Percentiles rank a stretch among this genome's conserved stretches.
phyloP scores from a whole-genome alignment of 2,888 invertebrate species.

The Hoplodrina ambigua region DNA sequence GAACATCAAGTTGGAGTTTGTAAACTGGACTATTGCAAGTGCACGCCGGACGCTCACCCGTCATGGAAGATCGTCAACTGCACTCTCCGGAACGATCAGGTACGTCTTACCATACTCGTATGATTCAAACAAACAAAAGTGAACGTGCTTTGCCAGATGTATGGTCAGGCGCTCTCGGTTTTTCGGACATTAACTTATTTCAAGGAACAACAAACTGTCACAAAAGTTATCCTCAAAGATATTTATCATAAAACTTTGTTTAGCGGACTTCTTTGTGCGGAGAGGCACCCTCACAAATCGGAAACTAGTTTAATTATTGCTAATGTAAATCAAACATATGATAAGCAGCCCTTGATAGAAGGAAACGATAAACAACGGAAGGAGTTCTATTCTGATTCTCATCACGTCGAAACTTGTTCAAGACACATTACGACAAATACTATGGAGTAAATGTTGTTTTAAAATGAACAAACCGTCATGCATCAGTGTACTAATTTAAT shows the following conservation, averaged over 20 bases:
- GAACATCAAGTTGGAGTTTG: conserved; percentile 84
- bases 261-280: conserved; percentile 10
- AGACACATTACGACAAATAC: conserved; percentile 54
- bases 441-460: conserved; percentile 59
- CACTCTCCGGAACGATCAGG: conserved; percentile 91
- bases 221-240: conserved; percentile 41
- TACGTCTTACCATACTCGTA: conserved; percentile 72
- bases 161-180: conserved; percentile 54
- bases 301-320: conserved; percentile 45
- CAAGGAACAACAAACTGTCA: conserved; percentile 49
- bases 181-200: conserved; percentile 58
- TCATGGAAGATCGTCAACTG: conserved; percentile 92
- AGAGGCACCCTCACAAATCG: conserved; percentile 14
- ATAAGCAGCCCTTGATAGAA: conserved; percentile 54
- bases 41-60: conserved; percentile 89
- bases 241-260: conserved; percentile 27
- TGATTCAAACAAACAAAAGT: conserved; percentile 71
- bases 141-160: conserved; percentile 70
- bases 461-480: conserved; percentile 61
- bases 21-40: conserved; percentile 89
- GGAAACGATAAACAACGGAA: conserved; percentile 67
- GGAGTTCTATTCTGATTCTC: conserved; percentile 67
- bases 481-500: conserved; percentile 53
- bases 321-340: conserved; percentile 62
- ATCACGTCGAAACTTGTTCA: conserved; percentile 65